These are phyloP conservation scores for Drosophila multiciliata DNA, from an alignment of 2,888 invertebrate genomes.

Conservation along the genomic window DNA sequence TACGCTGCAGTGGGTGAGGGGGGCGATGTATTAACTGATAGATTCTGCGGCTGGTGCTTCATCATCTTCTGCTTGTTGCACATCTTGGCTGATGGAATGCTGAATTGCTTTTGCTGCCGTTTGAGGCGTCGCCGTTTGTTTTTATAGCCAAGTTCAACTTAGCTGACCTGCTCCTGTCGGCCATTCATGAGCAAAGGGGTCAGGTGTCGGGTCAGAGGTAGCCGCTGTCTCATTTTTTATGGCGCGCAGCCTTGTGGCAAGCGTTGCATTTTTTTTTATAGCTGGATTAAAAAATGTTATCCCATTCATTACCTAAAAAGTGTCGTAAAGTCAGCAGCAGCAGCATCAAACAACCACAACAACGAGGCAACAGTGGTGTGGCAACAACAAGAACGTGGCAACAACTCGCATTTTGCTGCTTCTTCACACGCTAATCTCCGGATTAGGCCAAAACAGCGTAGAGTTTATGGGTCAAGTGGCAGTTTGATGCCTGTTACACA, in stretches of 20 bases:
- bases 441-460: slow-evolving; percentile 55
- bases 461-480: slow-evolving; percentile 68
- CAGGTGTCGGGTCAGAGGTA: not conserved
- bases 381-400: slow-evolving; percentile 6
- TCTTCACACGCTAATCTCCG: slow-evolving; percentile 61
- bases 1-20: slow-evolving; percentile 65
- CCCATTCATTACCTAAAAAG: slow-evolving; percentile 80
- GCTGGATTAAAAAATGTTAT: slow-evolving; percentile 71
- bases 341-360: slow-evolving; percentile 1
- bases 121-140: not conserved
- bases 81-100: slow-evolving; percentile 53
- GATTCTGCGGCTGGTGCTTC: slow-evolving; percentile 6
- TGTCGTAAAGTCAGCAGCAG: slow-evolving; percentile 50
- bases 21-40: slow-evolving; percentile 2
- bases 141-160: slow-evolving; percentile 46
- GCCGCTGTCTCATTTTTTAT: slow-evolving; percentile 39
- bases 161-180: slow-evolving; percentile 57
- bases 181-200: slow-evolving; percentile 61
- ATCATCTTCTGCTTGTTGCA: slow-evolving; percentile 46
- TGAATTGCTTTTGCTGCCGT: slow-evolving; percentile 51
- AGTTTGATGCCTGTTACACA: slow-evolving; percentile 2
- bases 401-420: slow-evolving; percentile 7
- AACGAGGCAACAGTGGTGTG: not conserved
- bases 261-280: slow-evolving; percentile 64
- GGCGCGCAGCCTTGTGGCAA: slow-evolving; percentile 6